Conservation (phyloP, 2,888 invertebrate species). For the Clepsis dumicolana region DNA sequence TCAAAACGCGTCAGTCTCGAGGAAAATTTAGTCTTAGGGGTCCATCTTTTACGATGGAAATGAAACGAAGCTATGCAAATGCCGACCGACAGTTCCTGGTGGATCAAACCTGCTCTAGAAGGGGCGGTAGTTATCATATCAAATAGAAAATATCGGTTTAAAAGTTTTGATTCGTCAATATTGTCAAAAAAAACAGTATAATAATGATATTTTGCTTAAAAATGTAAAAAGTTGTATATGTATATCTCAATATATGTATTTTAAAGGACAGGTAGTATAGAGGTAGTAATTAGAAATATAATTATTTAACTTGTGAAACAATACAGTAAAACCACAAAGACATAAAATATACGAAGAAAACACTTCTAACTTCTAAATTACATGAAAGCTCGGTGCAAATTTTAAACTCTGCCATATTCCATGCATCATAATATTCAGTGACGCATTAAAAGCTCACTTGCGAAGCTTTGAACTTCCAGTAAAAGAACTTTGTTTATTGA, state of each 20-base stretch:
- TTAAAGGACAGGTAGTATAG: no score
- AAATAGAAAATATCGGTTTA: neutral
- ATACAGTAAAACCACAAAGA: neutral
- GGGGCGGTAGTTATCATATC: neutral
- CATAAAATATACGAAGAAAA: neutral
- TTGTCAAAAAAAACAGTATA: neutral
- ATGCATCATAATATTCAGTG: slow-evolving; percentile 12
- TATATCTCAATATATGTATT: no score
- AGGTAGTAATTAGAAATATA: no score
- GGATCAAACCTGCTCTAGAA: slow-evolving; percentile 2
- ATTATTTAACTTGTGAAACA: neutral
- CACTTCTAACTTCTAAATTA: neutral
- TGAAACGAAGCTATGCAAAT: slow-evolving; percentile 42
- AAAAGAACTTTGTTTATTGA: slow-evolving; percentile 18
- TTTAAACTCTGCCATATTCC: neutral
- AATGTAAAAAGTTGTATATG: no score
- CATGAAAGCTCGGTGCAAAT: neutral
- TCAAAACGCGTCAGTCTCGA: slow-evolving; percentile 13
- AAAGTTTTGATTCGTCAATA: neutral
- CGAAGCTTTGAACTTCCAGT: slow-evolving; percentile 8
- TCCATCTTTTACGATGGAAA: slow-evolving; percentile 34
- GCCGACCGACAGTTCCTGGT: slow-evolving; percentile 13
- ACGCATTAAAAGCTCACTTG: slow-evolving; percentile 18
- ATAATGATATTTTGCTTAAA: no score
- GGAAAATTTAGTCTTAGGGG: slow-evolving; percentile 19